Conservation (phyloP, 2,113 vertebrate genomes). For the sheep (Ovis aries) region ARS-UI_Ramb_v3.0 NC_056054.1:244507501-244508000, state of each 20-base stretch:
- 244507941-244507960: neutral
- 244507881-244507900: neutral
- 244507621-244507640: neutral
- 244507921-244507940: neutral
- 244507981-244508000: neutral
- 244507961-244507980: neutral
- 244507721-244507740: neutral
- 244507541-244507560: neutral
- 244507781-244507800: neutral
- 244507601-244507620: neutral
- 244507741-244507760: neutral
- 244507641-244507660: neutral
- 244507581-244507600: neutral
- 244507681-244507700: neutral
- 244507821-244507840: neutral
- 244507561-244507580: neutral
- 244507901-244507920: neutral
- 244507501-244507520: neutral
- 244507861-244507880: accelerated
- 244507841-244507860: neutral
- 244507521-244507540: neutral
- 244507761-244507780: neutral
- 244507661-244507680: neutral
- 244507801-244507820: accelerated
- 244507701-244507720: neutral